phyloP scores from a whole-genome alignment of 2,797 vertebrate species.

The Pipistrellus pygmaeus region DNA sequence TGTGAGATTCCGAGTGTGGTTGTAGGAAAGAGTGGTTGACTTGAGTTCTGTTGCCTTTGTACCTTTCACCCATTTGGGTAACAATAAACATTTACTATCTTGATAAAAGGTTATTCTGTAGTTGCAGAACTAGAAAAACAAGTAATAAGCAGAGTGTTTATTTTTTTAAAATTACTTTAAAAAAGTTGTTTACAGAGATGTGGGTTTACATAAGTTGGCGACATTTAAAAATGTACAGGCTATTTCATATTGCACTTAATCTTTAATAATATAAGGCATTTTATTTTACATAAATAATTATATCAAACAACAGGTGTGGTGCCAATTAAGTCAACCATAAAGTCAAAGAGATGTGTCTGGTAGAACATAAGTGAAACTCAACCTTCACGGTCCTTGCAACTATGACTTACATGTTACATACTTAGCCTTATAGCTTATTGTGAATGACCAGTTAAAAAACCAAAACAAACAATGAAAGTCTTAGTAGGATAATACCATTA shows the following conservation, averaged over 20 bases:
- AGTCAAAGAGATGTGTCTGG: slow-evolving; percentile 81
- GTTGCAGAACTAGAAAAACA: slow-evolving; percentile 3
- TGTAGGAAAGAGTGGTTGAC: neutral
- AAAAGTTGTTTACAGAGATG: slow-evolving; percentile 86
- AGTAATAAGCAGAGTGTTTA: slow-evolving; percentile 87
- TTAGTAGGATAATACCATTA: slow-evolving; percentile 76
- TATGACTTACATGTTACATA: slow-evolving; percentile 79
- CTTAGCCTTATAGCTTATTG: slow-evolving; percentile 75
- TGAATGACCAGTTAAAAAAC: slow-evolving; percentile 70
- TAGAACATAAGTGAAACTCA: slow-evolving; percentile 68
- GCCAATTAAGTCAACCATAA: slow-evolving; percentile 84
- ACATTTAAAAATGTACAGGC: slow-evolving; percentile 89
- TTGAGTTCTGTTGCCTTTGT: neutral
- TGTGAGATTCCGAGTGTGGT: neutral
- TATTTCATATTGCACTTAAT: slow-evolving; percentile 90
- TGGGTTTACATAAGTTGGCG: slow-evolving; percentile 88
- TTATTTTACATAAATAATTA: slow-evolving; percentile 90
- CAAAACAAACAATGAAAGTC: slow-evolving; percentile 55
- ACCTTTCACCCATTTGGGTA: neutral
- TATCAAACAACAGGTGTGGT: slow-evolving; percentile 87
- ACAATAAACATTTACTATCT: neutral
- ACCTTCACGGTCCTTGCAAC: slow-evolving; percentile 81
- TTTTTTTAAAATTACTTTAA: slow-evolving; percentile 90
- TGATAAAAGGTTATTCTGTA: neutral
- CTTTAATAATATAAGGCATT: slow-evolving; percentile 90